Base-by-base conservation (phyloP, 2,113 vertebrate genomes). In the Nansenia antarctica region DNA sequence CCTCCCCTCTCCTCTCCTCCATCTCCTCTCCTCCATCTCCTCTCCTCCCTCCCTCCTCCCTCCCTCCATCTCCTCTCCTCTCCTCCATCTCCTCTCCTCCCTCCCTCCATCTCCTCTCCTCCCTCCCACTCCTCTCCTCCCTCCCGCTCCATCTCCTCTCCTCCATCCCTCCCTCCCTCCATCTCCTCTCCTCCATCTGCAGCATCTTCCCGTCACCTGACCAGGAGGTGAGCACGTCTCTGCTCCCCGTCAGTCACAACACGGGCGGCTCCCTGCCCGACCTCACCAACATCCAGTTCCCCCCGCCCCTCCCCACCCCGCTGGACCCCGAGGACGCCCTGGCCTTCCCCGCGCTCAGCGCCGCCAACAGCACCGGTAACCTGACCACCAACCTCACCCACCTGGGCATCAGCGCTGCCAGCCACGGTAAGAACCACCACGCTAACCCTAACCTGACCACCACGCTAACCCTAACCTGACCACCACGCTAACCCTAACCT, bases 251-350 rank as follows among this genome's bases (percentile, higher is more conserved):
- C 9, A 70, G 94, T 39, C 96, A 98, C 87, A 98, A 94, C 93
- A 98, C 96, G 0, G 98, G 98, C 0, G 98, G 98, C 34, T 99
- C 98, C 2, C 91, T 99, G 85, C 98, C 98, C 0, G 98, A 99
- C 90, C 93, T 99, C 72, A 98, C 94, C 70, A 98, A 94, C 92
- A 98, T 98, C 87, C 98, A 99, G 87, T 99, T 99, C 88, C 98
- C 98, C 0, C 96, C 98, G 5, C 98, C 98, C 0, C 93, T 99
- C 14, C 96, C 97, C 9, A 98, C 97, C 1, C 98, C 98, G 0
- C 85, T 99, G 79, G 98, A 99, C 70, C 96, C 96, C 0, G 98
- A 98, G 72, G 96, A 99, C 70, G 87, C 93, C 3, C 83, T 92
- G 63, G 75, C 94, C 0, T 98, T 98, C 86, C 95, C 97, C 0